A percentile compares a stretch with the other conserved stretches of the same genome.
Conservation (phyloP, 2,888 invertebrate genomes). For the Cantharis rustica region DNA sequence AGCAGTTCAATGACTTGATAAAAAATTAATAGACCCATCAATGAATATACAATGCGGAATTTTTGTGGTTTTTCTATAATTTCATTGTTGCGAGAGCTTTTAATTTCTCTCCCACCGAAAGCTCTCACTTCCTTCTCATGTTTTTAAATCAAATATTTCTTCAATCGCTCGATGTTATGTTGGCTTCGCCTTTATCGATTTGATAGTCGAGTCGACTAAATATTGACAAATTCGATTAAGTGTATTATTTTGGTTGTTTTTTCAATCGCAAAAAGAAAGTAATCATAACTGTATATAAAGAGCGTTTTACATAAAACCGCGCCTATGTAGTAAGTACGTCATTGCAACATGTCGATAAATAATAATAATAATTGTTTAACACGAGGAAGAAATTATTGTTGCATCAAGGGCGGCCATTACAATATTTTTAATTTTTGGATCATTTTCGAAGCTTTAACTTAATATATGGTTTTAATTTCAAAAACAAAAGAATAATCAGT, state of each 20-base stretch:
- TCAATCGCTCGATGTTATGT: too few species aligned
- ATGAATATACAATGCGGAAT: neutral
- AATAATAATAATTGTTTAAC: neutral
- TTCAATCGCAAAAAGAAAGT: neutral
- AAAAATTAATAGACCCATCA: neutral
- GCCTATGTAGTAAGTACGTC: neutral
- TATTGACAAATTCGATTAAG: neutral
- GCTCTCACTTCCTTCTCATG: neutral
- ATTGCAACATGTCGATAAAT: neutral
- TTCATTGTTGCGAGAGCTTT: neutral
- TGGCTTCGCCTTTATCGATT: neutral
- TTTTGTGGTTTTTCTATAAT: neutral
- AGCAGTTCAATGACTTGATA: neutral
- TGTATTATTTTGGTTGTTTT: neutral
- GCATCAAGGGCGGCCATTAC: too few species aligned
- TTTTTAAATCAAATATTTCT: neutral
- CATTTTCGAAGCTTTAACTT: too few species aligned
- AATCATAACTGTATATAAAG: neutral
- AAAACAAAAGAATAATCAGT: too few species aligned
- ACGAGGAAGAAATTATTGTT: neutral
- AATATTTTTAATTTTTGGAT: too few species aligned
- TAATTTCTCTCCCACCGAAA: neutral
- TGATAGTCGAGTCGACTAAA: neutral
- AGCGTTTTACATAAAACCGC: neutral
- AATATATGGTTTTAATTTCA: too few species aligned